Evolutionary conservation across 2,888 invertebrate species (phyloP).

Genomic region (Drosophila peninsularis): DNA sequence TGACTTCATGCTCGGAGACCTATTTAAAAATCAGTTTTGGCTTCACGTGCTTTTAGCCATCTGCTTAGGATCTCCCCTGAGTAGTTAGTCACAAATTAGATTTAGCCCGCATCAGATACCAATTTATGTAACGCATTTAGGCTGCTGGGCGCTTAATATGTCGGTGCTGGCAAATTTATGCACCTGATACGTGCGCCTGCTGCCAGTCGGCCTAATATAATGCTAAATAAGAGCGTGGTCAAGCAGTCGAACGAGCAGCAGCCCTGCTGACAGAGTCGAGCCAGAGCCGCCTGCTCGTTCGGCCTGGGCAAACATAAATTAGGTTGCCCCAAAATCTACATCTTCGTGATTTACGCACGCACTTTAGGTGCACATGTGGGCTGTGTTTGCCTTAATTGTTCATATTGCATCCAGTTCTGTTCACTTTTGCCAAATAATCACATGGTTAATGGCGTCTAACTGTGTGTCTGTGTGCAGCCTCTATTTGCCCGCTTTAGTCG

Average conservation of each 20-base stretch:
- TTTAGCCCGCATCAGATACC: constrained; percentile 13
- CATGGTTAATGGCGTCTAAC: constrained; percentile 23
- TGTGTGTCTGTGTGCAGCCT: constrained; percentile 6
- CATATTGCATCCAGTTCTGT: constrained; percentile 32
- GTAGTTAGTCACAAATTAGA: constrained; percentile 17
- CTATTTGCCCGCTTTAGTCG: constrained; percentile 7
- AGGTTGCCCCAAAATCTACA: constrained; percentile 51
- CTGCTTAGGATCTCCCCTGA: background rate
- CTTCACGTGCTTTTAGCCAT: background rate
- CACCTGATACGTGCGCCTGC: constrained; percentile 48
- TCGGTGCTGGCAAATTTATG: constrained; percentile 65
- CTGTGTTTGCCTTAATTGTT: constrained; percentile 52
- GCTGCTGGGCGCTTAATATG: constrained; percentile 48
- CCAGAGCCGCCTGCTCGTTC: too few species aligned
- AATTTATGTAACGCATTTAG: constrained; percentile 25
- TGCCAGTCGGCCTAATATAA: constrained; percentile 19
- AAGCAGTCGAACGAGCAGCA: constrained; percentile 3
- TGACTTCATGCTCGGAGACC: too few species aligned
- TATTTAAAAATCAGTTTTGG: background rate
- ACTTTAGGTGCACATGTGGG: constrained; percentile 50
- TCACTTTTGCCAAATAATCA: constrained; percentile 58
- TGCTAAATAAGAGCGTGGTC: constrained; percentile 22
- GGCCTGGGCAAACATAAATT: constrained; percentile 55
- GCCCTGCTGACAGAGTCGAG: too few species aligned
- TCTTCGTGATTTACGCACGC: constrained; percentile 65